A percentile compares a stretch with the other conserved stretches of the same genome.
These are phyloP conservation scores for Lycocerus yunnanus DNA, from an alignment of 2,888 invertebrate genomes.

Conservation along the genomic window DNA sequence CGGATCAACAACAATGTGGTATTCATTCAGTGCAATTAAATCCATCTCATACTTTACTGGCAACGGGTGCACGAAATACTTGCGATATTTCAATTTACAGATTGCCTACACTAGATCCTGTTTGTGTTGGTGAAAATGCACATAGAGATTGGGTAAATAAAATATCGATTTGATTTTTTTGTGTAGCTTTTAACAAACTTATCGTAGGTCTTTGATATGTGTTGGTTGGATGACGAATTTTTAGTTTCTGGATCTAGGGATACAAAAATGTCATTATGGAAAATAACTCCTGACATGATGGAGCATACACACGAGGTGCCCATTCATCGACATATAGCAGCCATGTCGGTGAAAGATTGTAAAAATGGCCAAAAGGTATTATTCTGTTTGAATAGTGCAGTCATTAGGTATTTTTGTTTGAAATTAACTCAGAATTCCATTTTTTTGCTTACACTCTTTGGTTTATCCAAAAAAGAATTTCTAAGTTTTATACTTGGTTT, in stretches of 20 bases:
- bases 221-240: slow-evolving; percentile 96
- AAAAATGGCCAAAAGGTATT: slow-evolving; percentile 68
- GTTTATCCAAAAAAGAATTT: no score
- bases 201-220: slow-evolving; percentile 77
- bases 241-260: slow-evolving; percentile 92
- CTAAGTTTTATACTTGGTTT: no score
- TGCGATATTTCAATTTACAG: slow-evolving; percentile 90
- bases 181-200: neutral
- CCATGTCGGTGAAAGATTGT: slow-evolving; percentile 77
- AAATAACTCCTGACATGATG: slow-evolving; percentile 62
- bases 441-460: no score
- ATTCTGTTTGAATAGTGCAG: neutral
- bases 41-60: slow-evolving; percentile 86
- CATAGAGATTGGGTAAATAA: slow-evolving; percentile 84
- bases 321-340: slow-evolving; percentile 62
- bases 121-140: slow-evolving; percentile 88
- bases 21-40: slow-evolving; percentile 94
- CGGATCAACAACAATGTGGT: slow-evolving; percentile 77
- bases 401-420: no score
- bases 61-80: slow-evolving; percentile 90
- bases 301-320: slow-evolving; percentile 58
- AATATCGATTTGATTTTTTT: neutral
- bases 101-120: slow-evolving; percentile 92
- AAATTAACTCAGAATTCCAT: no score
- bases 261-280: slow-evolving; percentile 89